These are phyloP conservation scores for Belonocnema kinseyi DNA, from an alignment of 1,140 invertebrate species.

Conservation along the genomic window DNA sequence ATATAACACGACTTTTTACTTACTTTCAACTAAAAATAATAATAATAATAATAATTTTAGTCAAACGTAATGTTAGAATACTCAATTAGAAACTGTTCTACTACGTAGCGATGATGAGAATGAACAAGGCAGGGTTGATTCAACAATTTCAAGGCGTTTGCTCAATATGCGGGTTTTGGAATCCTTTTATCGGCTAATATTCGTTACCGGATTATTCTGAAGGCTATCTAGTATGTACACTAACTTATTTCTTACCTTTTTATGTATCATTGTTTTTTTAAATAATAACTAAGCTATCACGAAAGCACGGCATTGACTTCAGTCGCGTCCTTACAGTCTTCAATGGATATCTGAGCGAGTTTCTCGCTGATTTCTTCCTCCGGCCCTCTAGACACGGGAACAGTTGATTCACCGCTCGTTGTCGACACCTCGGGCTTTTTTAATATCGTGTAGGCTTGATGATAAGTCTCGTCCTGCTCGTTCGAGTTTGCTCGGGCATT, in stretches of 20 bases:
- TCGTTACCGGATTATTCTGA: constrained; percentile 15
- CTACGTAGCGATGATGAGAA: not conserved
- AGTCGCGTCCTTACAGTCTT: constrained; percentile 66
- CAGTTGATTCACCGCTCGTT: constrained; percentile 1
- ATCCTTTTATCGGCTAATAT: constrained; percentile 8
- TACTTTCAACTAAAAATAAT: too few species aligned
- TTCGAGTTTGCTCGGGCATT: constrained; percentile 49
- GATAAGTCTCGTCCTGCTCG: constrained; percentile 48
- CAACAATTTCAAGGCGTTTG: constrained; percentile 18
- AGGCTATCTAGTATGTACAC: constrained; percentile 31
- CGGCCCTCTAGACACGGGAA: constrained; percentile 23
- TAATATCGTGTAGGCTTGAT: constrained; percentile 63
- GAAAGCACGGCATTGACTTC: constrained; percentile 62
- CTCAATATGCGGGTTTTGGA: constrained; percentile 19
- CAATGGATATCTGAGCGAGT: constrained; percentile 63
- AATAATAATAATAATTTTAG: too few species aligned
- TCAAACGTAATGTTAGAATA: too few species aligned
- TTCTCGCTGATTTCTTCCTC: constrained; percentile 59
- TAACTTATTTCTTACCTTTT: constrained; percentile 1
- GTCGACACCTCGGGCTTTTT: constrained; percentile 55
- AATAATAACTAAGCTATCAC: constrained; percentile 62
- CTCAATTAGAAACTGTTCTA: not conserved
- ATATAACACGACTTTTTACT: too few species aligned
- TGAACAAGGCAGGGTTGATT: not conserved
- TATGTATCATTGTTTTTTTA: constrained; percentile 29